These are phyloP conservation scores for Drosophila repleta DNA, from an alignment of 1,140 invertebrate genomes.

Conservation along the genomic window DNA sequence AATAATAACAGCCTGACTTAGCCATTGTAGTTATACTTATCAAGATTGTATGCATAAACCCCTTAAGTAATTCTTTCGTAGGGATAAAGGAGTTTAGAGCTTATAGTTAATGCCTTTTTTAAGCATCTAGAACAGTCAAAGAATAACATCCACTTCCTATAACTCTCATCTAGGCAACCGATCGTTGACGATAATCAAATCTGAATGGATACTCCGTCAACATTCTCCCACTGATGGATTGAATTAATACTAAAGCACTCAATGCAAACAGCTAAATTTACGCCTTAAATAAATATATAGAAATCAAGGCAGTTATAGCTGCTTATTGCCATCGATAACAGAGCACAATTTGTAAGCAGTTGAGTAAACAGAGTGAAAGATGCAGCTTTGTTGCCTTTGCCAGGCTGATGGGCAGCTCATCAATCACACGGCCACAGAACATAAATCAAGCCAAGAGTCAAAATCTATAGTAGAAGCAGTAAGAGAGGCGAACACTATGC, in stretches of 20 bases:
- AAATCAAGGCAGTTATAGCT: not conserved
- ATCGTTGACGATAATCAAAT: not conserved
- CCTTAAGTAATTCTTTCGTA: too few relatives aligned
- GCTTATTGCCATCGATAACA: constrained; percentile 4
- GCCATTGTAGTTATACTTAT: too few relatives aligned
- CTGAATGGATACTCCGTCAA: not conserved
- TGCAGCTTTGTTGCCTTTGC: not conserved
- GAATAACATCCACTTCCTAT: too few relatives aligned
- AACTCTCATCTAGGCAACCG: too few relatives aligned
- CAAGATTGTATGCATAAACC: too few relatives aligned
- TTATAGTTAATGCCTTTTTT: too few relatives aligned
- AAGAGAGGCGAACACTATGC: constrained; percentile 28
- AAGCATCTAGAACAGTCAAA: too few relatives aligned
- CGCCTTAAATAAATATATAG: not conserved
- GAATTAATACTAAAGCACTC: not conserved
- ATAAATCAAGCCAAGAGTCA: constrained; percentile 70
- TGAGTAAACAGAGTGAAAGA: constrained; percentile 39
- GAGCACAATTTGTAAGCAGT: constrained; percentile 43
- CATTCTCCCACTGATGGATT: not conserved
- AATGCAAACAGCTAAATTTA: not conserved
- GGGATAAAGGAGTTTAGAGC: too few relatives aligned
- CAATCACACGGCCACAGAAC: constrained; percentile 68
- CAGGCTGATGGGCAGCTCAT: constrained; percentile 50
- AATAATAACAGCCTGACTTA: too few relatives aligned
- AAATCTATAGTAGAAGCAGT: constrained; percentile 16